phyloP scores from a whole-genome alignment of 1,140 invertebrate species.

The Eriocheir sinensis region DNA sequence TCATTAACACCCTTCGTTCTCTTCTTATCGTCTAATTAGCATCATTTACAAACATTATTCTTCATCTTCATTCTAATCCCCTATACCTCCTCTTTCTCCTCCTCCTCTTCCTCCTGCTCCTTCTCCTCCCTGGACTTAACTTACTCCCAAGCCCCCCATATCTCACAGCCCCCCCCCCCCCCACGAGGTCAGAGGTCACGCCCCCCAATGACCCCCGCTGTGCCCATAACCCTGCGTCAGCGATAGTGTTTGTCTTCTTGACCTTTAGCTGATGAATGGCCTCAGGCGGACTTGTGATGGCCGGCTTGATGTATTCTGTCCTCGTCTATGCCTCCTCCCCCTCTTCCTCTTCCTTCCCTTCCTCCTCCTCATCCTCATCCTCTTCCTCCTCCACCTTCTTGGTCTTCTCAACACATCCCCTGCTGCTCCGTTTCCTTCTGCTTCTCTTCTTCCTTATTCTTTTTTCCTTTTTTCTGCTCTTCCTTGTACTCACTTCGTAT shows the following conservation, averaged over 20 bases:
- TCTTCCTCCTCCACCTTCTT: too few species aligned
- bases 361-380: background rate
- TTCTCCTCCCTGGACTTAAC: too few species aligned
- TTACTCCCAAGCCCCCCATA: too few species aligned
- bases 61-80: background rate
- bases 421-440: too few species aligned
- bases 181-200: background rate
- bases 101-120: background rate
- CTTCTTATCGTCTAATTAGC: background rate
- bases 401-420: too few species aligned
- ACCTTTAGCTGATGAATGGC: background rate
- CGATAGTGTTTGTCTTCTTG: slow-evolving; percentile 7
- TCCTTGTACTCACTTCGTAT: too few species aligned
- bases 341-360: background rate
- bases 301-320: too few species aligned
- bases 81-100: background rate
- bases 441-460: too few species aligned
- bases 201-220: background rate
- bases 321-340: too few species aligned
- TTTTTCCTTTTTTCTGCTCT: too few species aligned
- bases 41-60: too few species aligned
- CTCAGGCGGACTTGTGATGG: background rate
- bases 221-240: background rate
- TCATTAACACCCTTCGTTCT: background rate
- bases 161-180: too few species aligned